Evolutionary conservation across 2,888 invertebrate species (phyloP).

Genomic region (Nomada ferruginata): DNA sequence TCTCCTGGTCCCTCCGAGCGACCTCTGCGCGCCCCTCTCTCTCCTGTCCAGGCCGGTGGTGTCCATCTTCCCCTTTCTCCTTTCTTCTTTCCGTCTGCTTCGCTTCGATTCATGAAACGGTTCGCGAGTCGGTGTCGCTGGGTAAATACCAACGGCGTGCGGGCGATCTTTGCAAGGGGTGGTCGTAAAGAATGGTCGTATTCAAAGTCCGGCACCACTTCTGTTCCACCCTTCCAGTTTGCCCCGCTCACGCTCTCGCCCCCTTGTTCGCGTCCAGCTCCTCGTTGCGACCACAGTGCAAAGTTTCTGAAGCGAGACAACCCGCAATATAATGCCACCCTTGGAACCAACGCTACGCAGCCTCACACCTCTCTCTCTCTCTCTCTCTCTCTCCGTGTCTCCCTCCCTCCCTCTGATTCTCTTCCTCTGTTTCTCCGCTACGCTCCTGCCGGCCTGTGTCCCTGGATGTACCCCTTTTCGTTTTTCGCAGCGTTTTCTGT

Average conservation of each 20-base stretch:
- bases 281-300: constrained; percentile 77
- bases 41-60: constrained; percentile 41
- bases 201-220: constrained; percentile 74
- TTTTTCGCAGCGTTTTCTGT: constrained; percentile 3
- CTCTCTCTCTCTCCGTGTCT: neutral
- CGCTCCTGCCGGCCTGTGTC: neutral
- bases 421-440: neutral
- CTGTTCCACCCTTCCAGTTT: constrained; percentile 68
- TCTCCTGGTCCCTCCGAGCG: constrained; percentile 52
- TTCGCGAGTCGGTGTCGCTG: constrained; percentile 74
- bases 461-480: constrained; percentile 24
- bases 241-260: constrained; percentile 50
- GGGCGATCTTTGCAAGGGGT: constrained; percentile 79
- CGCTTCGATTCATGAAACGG: constrained; percentile 68
- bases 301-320: constrained; percentile 82
- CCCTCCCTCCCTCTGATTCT: constrained; percentile 13
- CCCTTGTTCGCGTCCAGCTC: constrained; percentile 52
- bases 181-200: constrained; percentile 81
- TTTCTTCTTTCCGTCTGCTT: constrained; percentile 56
- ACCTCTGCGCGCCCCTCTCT: constrained; percentile 35
- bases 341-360: constrained; percentile 61
- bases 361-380: constrained; percentile 41
- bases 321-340: constrained; percentile 81
- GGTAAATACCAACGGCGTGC: constrained; percentile 78
- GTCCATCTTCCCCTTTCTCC: constrained; percentile 62